These are phyloP conservation scores for Eulemur rufifrons DNA, from an alignment of 2,113 vertebrate genomes.

Conservation along the genomic window DNA sequence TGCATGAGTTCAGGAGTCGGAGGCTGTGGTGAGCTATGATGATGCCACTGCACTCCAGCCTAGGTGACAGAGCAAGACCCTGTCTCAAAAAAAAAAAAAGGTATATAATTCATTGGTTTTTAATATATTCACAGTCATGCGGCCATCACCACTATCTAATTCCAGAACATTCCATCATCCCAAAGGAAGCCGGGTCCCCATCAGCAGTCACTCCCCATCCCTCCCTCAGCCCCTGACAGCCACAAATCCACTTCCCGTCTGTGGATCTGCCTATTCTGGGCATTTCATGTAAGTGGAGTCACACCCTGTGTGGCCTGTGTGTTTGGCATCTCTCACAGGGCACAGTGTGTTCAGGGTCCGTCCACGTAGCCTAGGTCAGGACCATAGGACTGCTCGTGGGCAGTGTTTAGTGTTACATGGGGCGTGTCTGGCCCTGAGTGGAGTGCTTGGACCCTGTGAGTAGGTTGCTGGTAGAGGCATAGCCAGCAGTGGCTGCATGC, in stretches of 20 bases:
- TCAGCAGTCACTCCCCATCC: neutral
- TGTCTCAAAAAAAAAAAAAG: too few species aligned
- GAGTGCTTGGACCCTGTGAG: neutral
- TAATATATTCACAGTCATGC: neutral
- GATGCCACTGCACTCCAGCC: too few species aligned
- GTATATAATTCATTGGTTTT: neutral
- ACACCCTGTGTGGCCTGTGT: neutral
- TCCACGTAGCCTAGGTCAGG: neutral
- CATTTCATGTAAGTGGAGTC: fast-evolving
- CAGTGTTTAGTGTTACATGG: neutral
- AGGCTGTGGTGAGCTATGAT: too few species aligned
- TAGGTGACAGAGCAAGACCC: too few species aligned
- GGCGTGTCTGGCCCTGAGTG: neutral
- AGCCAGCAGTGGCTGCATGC: neutral
- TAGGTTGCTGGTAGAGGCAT: neutral
- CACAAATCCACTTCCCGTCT: neutral
- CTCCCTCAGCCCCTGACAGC: neutral
- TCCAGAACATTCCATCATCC: neutral
- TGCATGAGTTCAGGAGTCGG: too few species aligned
- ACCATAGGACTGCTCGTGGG: neutral
- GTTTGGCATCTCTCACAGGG: neutral
- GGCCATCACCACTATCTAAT: neutral
- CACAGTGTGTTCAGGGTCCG: neutral
- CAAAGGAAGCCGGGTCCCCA: fast-evolving
- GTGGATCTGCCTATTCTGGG: neutral